These are phyloP conservation scores for Meliscaeva auricollis DNA, from an alignment of 2,888 invertebrate genomes.

Conservation along the genomic window DNA sequence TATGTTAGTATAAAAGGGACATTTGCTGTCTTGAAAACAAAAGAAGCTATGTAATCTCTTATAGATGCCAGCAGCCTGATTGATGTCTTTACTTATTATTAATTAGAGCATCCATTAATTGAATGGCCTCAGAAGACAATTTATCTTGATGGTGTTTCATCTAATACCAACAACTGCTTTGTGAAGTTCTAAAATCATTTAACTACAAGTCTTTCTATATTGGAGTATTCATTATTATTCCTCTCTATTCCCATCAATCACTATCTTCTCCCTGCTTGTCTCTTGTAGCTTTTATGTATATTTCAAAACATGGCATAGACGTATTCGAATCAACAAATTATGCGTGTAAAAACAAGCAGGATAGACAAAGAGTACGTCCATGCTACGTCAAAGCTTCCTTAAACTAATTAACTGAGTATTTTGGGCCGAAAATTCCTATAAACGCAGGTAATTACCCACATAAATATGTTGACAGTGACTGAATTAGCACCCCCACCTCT, in stretches of 20 bases:
- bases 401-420: conserved; percentile 30
- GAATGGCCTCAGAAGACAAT: conserved; percentile 26
- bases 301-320: background rate
- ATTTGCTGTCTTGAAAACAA: background rate
- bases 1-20: background rate
- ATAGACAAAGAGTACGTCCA: background rate
- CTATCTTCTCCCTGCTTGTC: background rate
- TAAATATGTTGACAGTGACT: conserved; percentile 41
- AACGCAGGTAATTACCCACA: conserved; percentile 35
- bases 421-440: conserved; percentile 8
- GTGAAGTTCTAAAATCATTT: conserved; percentile 27
- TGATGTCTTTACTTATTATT: conserved; percentile 35
- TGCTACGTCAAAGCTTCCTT: conserved; percentile 12
- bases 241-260: conserved; percentile 28
- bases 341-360: conserved; percentile 9
- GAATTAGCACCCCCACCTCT: conserved; percentile 31
- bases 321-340: background rate
- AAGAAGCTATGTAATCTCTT: conserved; percentile 1
- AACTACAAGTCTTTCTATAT: background rate
- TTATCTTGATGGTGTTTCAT: conserved; percentile 21
- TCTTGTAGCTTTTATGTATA: background rate
- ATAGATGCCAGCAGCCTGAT: conserved; percentile 21
- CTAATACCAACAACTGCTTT: conserved; percentile 7
- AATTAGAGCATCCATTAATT: conserved; percentile 35
- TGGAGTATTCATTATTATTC: background rate